Evolutionary conservation across 1,140 invertebrate genomes (phyloP).

Genomic region (Lordiphosa clarofinis): DNA sequence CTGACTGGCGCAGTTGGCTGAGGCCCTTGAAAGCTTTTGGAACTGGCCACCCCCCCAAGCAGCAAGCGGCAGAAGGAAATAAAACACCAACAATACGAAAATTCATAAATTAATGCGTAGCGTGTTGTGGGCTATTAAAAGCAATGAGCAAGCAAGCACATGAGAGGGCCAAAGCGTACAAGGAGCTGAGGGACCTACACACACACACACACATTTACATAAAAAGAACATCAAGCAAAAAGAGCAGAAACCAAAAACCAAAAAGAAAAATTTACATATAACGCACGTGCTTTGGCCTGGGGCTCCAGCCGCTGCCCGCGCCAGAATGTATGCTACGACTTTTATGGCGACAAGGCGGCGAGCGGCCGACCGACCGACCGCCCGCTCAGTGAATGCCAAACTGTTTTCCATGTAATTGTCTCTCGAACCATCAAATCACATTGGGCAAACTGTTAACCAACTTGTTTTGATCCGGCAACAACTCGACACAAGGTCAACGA

Average conservation of each 20-base stretch:
- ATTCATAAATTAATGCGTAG: slow-evolving; percentile 77
- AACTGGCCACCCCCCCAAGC: background rate
- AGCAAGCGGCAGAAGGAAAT: background rate
- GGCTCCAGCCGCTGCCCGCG: background rate
- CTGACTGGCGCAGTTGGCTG: slow-evolving; percentile 17
- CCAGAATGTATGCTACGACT: slow-evolving; percentile 15
- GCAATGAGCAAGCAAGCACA: slow-evolving; percentile 73
- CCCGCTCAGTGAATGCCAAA: slow-evolving; percentile 19
- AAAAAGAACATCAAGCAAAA: slow-evolving; percentile 64
- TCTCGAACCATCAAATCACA: too few species aligned
- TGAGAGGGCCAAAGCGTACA: slow-evolving; percentile 45
- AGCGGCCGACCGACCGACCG: slow-evolving; percentile 1
- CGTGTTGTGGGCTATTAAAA: slow-evolving; percentile 77
- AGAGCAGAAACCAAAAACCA: slow-evolving; percentile 33
- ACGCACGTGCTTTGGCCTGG: slow-evolving; percentile 59
- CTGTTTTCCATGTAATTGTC: slow-evolving; percentile 51
- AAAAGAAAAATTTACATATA: slow-evolving; percentile 70
- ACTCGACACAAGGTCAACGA: slow-evolving; percentile 45
- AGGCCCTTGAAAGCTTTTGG: slow-evolving; percentile 58
- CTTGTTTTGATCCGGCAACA: slow-evolving; percentile 61
- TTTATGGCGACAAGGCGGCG: slow-evolving; percentile 45
- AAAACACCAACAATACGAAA: slow-evolving; percentile 29
- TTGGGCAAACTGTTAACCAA: slow-evolving; percentile 55
- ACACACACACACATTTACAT: slow-evolving; percentile 46
- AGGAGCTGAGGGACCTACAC: slow-evolving; percentile 55